Percentiles rank a stretch among this genome's conserved stretches.
Conservation (phyloP, 2,113 vertebrate genomes). For the Brachypteracias leptosomus region DNA sequence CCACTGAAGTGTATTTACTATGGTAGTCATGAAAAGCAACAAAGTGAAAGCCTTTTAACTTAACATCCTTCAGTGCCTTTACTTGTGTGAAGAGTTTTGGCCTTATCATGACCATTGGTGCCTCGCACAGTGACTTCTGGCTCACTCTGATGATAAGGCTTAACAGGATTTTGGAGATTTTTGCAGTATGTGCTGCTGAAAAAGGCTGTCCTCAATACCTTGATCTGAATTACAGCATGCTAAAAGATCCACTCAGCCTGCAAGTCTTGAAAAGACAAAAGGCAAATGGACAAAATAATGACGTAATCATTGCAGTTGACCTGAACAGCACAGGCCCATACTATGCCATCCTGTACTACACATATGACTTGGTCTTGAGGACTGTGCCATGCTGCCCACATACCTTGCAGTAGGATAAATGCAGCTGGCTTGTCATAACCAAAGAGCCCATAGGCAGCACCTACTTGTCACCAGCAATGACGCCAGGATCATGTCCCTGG, state of each 20-base stretch:
- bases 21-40: slow-evolving; percentile 58
- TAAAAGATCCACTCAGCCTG: slow-evolving; percentile 63
- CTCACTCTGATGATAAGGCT: slow-evolving; percentile 61
- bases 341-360: not conserved
- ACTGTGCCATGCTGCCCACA: not conserved
- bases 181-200: slow-evolving; percentile 20
- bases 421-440: not conserved
- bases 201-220: slow-evolving; percentile 34
- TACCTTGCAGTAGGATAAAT: not conserved
- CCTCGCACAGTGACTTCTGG: not conserved
- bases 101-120: not conserved
- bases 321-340: not conserved
- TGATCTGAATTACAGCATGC: slow-evolving; percentile 62
- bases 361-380: not conserved
- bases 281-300: slow-evolving; percentile 27
- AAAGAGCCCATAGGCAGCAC: not conserved
- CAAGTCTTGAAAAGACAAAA: slow-evolving; percentile 8
- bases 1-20: not conserved
- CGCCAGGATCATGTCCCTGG: not conserved
- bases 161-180: slow-evolving; percentile 66
- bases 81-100: not conserved
- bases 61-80: slow-evolving; percentile 30
- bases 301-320: not conserved
- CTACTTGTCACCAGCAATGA: not conserved
- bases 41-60: slow-evolving; percentile 6